These are phyloP conservation scores for Gorsachius magnificus DNA, from an alignment of 2,797 vertebrate genomes.

Conservation along the genomic window DNA sequence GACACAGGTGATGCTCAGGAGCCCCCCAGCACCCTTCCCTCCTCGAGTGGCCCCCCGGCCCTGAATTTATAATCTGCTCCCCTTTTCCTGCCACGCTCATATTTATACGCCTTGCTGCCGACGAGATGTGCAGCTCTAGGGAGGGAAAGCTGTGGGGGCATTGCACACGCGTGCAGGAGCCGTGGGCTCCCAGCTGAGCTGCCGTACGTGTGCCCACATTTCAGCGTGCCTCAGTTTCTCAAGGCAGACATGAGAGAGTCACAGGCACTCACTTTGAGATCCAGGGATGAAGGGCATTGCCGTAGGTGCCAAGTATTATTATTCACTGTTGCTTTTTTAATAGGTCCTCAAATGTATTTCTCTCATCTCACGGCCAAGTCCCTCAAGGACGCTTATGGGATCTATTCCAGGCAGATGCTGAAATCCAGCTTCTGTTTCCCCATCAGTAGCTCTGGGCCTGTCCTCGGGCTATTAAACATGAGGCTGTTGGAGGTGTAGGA, in stretches of 20 bases:
- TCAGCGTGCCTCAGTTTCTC: neutral
- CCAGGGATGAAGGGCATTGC: neutral
- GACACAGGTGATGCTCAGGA: rapidly evolving
- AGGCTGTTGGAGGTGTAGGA: neutral
- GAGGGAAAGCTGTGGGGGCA: neutral
- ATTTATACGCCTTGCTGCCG: neutral
- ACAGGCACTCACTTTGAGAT: neutral
- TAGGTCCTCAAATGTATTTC: neutral
- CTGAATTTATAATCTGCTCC: neutral
- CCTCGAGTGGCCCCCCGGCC: rapidly evolving
- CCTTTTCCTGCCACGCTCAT: neutral
- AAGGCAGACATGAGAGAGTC: neutral
- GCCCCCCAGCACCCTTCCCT: neutral
- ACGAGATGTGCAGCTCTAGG: neutral
- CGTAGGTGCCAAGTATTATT: neutral
- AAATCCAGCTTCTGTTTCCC: conserved; percentile 8
- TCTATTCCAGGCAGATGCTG: conserved; percentile 18
- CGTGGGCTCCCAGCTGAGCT: neutral
- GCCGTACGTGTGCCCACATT: rapidly evolving
- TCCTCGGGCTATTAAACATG: neutral
- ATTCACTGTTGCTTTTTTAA: neutral
- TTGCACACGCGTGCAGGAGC: neutral
- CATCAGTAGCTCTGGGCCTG: neutral
- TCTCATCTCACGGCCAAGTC: neutral
- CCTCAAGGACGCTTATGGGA: neutral